phyloP scores from a whole-genome alignment of 2,888 invertebrate species.

The Eurois occulta region DNA sequence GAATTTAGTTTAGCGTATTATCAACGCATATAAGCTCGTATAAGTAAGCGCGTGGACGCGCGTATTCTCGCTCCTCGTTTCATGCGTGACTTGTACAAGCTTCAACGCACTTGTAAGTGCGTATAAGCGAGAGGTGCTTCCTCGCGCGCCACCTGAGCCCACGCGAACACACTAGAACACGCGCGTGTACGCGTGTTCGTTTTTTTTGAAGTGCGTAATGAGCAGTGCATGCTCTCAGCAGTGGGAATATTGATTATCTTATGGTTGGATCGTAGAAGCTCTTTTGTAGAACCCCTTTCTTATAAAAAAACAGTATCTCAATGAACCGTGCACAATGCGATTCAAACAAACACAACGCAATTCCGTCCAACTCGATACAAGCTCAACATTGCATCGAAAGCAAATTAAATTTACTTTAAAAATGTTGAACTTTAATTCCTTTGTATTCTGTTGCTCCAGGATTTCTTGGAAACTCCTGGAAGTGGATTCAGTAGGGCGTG shows the following conservation, averaged over 20 bases:
- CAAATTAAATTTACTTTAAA: constrained; percentile 38
- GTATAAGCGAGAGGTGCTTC: background rate
- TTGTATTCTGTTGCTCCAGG: constrained; percentile 35
- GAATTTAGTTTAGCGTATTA: background rate
- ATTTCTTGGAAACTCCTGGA: constrained; percentile 41
- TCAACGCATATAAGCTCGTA: background rate
- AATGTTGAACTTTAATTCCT: constrained; percentile 48
- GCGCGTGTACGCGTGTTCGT: too few species aligned
- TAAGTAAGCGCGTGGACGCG: background rate
- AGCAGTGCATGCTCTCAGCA: background rate
- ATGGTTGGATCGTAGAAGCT: background rate
- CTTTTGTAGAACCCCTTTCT: background rate
- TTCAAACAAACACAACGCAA: constrained; percentile 15
- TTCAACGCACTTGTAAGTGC: background rate
- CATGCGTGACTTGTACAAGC: background rate
- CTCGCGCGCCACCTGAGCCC: background rate
- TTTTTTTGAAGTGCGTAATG: background rate
- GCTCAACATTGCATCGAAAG: constrained; percentile 14
- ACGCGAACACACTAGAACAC: too few species aligned
- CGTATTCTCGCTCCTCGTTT: background rate
- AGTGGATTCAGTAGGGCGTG: constrained; percentile 55
- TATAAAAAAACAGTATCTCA: background rate
- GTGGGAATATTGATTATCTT: background rate
- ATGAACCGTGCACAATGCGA: background rate
- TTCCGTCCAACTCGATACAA: background rate